phyloP scores from a whole-genome alignment of 2,888 invertebrate species.

The Nudaria mundana region DNA sequence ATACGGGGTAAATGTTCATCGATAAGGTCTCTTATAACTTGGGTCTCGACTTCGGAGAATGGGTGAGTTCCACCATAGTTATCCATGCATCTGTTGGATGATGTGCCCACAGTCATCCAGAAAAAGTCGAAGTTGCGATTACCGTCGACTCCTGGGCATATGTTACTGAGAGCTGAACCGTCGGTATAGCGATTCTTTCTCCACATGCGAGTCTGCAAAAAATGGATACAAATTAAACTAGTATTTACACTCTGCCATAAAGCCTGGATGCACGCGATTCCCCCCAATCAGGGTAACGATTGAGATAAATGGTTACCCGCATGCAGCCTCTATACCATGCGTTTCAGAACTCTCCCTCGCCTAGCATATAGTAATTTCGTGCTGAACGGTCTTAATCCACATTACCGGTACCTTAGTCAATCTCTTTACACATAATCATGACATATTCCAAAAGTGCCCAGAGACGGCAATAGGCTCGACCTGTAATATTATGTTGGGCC shows the following conservation, averaged over 20 bases:
- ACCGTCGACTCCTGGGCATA: slow-evolving; percentile 86
- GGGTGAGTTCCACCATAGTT: slow-evolving; percentile 81
- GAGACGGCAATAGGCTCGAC: no score
- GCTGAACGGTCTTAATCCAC: neutral
- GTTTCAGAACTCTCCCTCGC: no score
- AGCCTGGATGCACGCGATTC: no score
- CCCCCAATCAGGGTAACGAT: no score
- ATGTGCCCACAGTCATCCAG: slow-evolving; percentile 84
- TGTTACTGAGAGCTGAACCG: slow-evolving; percentile 32
- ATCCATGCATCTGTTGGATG: slow-evolving; percentile 79
- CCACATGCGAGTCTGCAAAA: slow-evolving; percentile 82
- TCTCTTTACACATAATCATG: neutral
- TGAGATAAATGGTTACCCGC: no score
- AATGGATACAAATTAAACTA: slow-evolving; percentile 5
- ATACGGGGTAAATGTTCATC: slow-evolving; percentile 67
- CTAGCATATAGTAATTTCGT: no score
- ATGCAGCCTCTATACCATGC: no score
- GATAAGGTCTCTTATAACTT: slow-evolving; percentile 81
- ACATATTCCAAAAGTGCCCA: neutral
- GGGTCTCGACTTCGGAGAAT: slow-evolving; percentile 86
- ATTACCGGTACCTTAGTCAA: neutral
- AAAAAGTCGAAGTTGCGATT: slow-evolving; percentile 88
- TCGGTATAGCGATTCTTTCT: slow-evolving; percentile 84
- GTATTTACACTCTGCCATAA: neutral
- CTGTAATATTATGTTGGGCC: no score